phyloP scores from a whole-genome alignment of 2,113 vertebrate genomes.

The Epinephelus moara region DNA sequence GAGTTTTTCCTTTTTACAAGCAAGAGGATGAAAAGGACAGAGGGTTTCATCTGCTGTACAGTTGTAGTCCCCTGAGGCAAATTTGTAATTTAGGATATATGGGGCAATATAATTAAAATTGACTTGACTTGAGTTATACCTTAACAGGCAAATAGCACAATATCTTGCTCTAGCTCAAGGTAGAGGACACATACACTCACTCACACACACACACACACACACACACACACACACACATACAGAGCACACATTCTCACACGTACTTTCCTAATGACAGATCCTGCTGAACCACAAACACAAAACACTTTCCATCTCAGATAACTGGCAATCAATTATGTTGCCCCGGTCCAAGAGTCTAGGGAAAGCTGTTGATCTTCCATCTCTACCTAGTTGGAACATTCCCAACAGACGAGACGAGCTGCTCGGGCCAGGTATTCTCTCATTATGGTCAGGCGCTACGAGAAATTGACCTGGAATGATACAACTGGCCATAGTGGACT shows the following conservation, averaged over 20 bases:
- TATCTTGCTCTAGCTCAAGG: neutral
- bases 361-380: conserved; percentile 59
- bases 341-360: conserved; percentile 21
- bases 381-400: conserved; percentile 61
- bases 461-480: conserved; percentile 63
- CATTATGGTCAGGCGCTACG: conserved; percentile 46
- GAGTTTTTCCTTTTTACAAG: too few relatives aligned
- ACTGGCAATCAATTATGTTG: conserved; percentile 69
- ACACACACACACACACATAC: conserved; percentile 17
- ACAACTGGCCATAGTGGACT: conserved; percentile 16
- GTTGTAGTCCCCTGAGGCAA: too few relatives aligned
- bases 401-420: conserved; percentile 54
- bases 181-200: conserved; percentile 7
- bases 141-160: conserved; percentile 14
- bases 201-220: neutral
- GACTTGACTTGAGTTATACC: neutral
- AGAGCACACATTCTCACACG: conserved; percentile 4
- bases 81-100: too few relatives aligned
- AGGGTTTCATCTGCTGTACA: too few relatives aligned
- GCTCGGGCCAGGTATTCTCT: conserved; percentile 53
- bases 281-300: conserved; percentile 61
- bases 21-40: too few relatives aligned
- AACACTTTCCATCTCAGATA: conserved; percentile 54
- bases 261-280: conserved; percentile 57
- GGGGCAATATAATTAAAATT: too few relatives aligned